Conservation (phyloP, 2,113 vertebrate species). For the Ptychochromis oligacanthus region DNA sequence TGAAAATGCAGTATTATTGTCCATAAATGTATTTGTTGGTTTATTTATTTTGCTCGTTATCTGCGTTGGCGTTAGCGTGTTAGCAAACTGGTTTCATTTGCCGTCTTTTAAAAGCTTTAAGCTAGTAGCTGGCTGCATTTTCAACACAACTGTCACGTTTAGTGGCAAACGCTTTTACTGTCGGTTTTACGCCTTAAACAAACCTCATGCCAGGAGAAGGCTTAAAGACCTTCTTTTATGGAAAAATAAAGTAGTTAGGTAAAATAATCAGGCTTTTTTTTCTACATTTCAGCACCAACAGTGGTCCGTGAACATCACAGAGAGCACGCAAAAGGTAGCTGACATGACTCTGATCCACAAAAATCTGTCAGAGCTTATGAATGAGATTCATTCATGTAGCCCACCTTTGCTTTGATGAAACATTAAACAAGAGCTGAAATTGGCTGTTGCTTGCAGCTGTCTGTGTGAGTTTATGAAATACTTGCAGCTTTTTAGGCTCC, state of each 20-base stretch:
- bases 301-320: background rate
- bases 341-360: background rate
- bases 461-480: background rate
- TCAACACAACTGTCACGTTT: background rate
- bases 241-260: background rate
- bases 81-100: background rate
- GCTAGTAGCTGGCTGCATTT: too few relatives aligned
- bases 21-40: background rate
- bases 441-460: background rate
- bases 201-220: background rate
- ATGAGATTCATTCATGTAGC: background rate
- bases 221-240: background rate
- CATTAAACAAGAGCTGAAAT: background rate
- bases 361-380: background rate
- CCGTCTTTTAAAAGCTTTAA: too few relatives aligned
- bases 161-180: background rate
- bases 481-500: background rate
- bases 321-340: background rate
- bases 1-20: background rate
- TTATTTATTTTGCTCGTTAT: background rate
- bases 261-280: background rate
- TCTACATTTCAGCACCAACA: background rate
- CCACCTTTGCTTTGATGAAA: background rate
- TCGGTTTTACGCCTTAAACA: background rate
- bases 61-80: background rate